These are phyloP conservation scores for Nipponacmea schrenckii DNA, from an alignment of 2,888 invertebrate species.

Conservation along the genomic window DNA sequence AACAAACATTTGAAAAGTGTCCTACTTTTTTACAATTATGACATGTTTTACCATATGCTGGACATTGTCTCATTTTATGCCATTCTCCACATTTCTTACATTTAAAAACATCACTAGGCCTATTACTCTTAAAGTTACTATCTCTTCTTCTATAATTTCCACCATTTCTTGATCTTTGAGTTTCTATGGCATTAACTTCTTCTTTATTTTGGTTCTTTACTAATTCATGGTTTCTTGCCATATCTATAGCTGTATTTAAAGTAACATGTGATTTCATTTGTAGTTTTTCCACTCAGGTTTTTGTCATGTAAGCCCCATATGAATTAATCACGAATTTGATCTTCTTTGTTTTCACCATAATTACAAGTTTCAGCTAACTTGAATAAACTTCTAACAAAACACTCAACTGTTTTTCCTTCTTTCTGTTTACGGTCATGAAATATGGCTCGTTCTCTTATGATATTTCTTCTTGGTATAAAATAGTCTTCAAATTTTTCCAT, in stretches of 20 bases:
- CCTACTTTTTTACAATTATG: background rate
- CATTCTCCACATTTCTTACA: background rate
- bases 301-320: background rate
- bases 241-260: background rate
- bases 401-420: conserved; percentile 28
- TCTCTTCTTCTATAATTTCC: too few relatives aligned
- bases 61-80: background rate
- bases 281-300: background rate
- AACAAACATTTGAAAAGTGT: background rate
- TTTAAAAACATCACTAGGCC: too few relatives aligned
- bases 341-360: conserved; percentile 18
- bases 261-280: background rate
- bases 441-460: conserved; percentile 29
- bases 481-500: conserved; percentile 25
- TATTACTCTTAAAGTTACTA: too few relatives aligned
- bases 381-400: conserved; percentile 22
- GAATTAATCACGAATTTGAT: conserved; percentile 18
- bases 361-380: conserved; percentile 27
- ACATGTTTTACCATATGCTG: background rate
- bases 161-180: too few relatives aligned
- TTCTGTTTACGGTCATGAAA: conserved; percentile 25
- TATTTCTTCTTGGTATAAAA: conserved; percentile 28
- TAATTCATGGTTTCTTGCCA: background rate
- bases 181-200: background rate
- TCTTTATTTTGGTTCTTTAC: background rate